Conservation (phyloP, 2,888 invertebrate species). For the Silvanus unidentatus region DNA sequence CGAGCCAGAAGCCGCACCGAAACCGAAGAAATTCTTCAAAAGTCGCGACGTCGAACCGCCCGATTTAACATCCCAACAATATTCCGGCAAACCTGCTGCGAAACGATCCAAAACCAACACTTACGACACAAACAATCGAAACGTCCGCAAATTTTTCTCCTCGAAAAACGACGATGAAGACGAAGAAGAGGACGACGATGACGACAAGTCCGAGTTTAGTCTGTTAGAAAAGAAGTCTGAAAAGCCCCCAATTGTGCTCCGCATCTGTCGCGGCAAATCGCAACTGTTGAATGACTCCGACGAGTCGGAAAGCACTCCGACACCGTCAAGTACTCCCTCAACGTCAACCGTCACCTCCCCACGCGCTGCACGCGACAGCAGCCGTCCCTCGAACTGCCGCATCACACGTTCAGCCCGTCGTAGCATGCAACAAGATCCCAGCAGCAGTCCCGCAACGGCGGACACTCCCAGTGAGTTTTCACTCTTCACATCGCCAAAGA, state of each 20-base stretch:
- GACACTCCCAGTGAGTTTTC: constrained; percentile 38
- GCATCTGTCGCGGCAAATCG: constrained; percentile 74
- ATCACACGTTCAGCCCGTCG: constrained; percentile 44
- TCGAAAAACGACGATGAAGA: constrained; percentile 38
- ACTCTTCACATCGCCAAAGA: constrained; percentile 37
- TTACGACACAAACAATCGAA: constrained; percentile 16
- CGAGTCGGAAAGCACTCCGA: constrained; percentile 45
- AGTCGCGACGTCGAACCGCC: constrained; percentile 67
- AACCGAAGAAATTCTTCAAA: constrained; percentile 87
- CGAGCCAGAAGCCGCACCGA: constrained; percentile 40
- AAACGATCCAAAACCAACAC: constrained; percentile 26
- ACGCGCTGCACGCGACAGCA: constrained; percentile 36
- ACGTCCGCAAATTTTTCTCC: constrained; percentile 40
- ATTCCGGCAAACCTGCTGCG: constrained; percentile 24
- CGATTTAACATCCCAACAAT: constrained; percentile 36
- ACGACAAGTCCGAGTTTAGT: constrained; percentile 38
- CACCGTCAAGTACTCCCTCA: constrained; percentile 53
- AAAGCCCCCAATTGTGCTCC: constrained; percentile 74
- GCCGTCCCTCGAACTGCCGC: constrained; percentile 36
- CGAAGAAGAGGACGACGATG: constrained; percentile 27
- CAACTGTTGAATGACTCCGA: constrained; percentile 48
- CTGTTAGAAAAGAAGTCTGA: constrained; percentile 37
- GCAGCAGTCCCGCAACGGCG: constrained; percentile 42
- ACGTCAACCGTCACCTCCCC: constrained; percentile 49
- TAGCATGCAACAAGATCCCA: constrained; percentile 45